Evolutionary conservation across 2,888 invertebrate genomes (phyloP), one percentile per base, ranked within the genome.

Genomic region (Disparrhopalites patrizii): DNA sequence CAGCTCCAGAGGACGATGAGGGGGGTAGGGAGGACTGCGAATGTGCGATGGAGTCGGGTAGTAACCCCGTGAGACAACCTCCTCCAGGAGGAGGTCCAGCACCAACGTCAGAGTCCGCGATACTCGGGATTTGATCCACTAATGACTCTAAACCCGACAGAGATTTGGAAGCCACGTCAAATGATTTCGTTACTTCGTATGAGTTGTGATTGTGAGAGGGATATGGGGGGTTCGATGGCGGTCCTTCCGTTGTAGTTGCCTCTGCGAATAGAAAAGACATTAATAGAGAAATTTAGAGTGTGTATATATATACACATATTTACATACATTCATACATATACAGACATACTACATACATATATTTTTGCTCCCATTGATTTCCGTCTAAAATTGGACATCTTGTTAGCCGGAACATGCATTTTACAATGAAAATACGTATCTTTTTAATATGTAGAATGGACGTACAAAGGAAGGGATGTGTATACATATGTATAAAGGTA

Each of bases 101-200:
- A 23, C 65, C 74, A 27, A 70, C 70, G 7, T 85, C 86, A 5
- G 87, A 87, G 76, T 91, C 91, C 64, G 88, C 87, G 79, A 91
- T 89, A 76, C 90, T 89, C 58, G 92, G 93, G 80, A 93, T 93
- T 83, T 93, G 93, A 81, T 93, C 92, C 71, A 93, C 92, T 55
- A 93, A 83, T 47, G 91, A 92, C 80, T 93, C 92, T 54, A 93
- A 82, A 23, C 92, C 93, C 20, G 91, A 91, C 13, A 78, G 68
- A 52, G 77, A 77, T 68, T 77, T 76, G n/a, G 76, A 72, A 25
- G 78, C 73, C 5, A 78, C 75, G 65, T 78, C 78, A 58, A 75
- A 65, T 23, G 75, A 30, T 31, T 40, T 60, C 7, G 43, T 18
- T 18, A 40, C 15, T 27, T 60, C 60, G 20, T 47, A 60, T n/a